Conservation (phyloP, 1,140 invertebrate genomes). For the Drosophila melanica region DNA sequence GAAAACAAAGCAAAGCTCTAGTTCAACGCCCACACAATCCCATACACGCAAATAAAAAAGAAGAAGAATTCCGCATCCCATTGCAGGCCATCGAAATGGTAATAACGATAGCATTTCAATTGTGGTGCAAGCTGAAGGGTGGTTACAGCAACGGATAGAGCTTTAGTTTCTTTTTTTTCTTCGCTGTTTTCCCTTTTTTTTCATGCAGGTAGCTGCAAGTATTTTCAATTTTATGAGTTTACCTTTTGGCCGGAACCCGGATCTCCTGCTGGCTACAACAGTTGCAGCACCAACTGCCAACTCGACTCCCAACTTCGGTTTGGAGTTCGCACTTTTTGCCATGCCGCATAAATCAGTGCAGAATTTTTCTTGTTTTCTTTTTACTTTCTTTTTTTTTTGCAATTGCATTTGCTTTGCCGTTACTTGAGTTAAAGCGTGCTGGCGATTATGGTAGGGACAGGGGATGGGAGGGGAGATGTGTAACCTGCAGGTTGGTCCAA, state of each 20-base stretch:
- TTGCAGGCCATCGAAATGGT: conserved; percentile 52
- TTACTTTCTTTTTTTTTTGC: conserved; percentile 6
- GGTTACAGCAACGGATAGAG: conserved; percentile 13
- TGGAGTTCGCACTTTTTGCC: conserved; percentile 52
- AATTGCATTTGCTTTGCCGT: conserved; percentile 56
- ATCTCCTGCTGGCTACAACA: conserved; percentile 21
- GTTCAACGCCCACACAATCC: background rate
- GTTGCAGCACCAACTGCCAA: conserved; percentile 31
- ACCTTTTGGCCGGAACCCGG: conserved; percentile 44
- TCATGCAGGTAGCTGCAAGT: conserved; percentile 53
- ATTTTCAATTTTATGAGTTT: conserved; percentile 71
- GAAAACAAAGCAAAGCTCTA: background rate
- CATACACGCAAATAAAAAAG: background rate
- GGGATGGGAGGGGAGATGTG: background rate
- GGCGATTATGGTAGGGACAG: conserved; percentile 32
- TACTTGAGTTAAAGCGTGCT: conserved; percentile 52
- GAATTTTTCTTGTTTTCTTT: conserved; percentile 24
- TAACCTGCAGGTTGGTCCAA: conserved; percentile 44
- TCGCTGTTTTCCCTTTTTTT: conserved; percentile 7
- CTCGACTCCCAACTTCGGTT: conserved; percentile 42
- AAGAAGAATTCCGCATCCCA: conserved; percentile 1
- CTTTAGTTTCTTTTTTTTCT: conserved; percentile 11
- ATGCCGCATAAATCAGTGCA: conserved; percentile 63
- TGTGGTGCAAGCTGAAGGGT: conserved; percentile 39
- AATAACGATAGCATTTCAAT: conserved; percentile 67